Conservation (phyloP, 2,113 vertebrate species). For the Cyprinus carpio region DNA sequence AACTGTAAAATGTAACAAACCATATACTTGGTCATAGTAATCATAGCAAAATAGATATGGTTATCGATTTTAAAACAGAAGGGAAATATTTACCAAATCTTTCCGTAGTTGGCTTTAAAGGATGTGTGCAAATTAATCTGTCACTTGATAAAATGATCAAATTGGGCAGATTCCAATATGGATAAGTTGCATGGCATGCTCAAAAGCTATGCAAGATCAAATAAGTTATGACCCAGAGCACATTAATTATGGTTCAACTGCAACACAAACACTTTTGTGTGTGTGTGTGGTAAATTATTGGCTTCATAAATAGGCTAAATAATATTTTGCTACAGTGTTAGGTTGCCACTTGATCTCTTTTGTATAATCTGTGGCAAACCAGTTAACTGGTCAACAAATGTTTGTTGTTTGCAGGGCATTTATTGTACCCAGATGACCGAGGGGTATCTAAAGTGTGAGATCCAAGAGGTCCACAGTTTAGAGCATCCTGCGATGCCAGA, state of each 20-base stretch:
- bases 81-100: neutral
- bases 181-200: neutral
- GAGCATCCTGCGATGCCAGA: neutral
- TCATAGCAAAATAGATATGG: neutral
- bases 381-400: too few relatives aligned
- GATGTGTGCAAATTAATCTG: neutral
- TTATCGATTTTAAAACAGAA: too few relatives aligned
- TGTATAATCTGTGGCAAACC: too few relatives aligned
- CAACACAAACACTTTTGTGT: neutral
- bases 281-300: neutral
- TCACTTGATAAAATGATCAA: neutral
- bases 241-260: neutral
- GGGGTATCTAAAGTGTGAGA: neutral
- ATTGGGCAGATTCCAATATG: neutral
- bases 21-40: neutral
- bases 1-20: neutral
- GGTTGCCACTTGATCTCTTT: too few relatives aligned
- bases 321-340: neutral
- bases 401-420: conserved; percentile 1
- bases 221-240: neutral
- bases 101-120: neutral
- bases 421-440: neutral
- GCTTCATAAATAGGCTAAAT: neutral
- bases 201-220: neutral
- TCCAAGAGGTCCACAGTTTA: neutral